These are phyloP conservation scores for Limnephilus marmoratus DNA, from an alignment of 2,888 invertebrate genomes.

Conservation along the genomic window DNA sequence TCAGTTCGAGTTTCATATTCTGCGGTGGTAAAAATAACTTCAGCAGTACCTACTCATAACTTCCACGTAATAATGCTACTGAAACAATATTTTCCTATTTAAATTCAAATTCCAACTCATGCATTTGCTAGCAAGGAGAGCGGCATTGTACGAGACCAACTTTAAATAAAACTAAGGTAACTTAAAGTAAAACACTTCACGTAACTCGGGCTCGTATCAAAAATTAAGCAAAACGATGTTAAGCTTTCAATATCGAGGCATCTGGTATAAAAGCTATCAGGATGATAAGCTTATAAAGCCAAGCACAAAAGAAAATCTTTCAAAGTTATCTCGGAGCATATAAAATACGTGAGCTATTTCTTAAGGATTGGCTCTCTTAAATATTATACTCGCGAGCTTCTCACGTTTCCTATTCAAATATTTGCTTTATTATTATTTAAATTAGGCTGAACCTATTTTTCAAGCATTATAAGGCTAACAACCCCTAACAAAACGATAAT, in stretches of 20 bases:
- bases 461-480: background rate
- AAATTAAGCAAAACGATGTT: slow-evolving; percentile 56
- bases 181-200: slow-evolving; percentile 33
- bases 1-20: slow-evolving; percentile 29
- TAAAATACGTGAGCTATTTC: slow-evolving; percentile 58
- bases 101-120: slow-evolving; percentile 62
- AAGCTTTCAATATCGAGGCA: slow-evolving; percentile 49
- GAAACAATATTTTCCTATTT: slow-evolving; percentile 65
- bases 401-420: slow-evolving; percentile 40
- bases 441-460: background rate
- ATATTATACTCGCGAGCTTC: slow-evolving; percentile 43
- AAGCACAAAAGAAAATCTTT: slow-evolving; percentile 56
- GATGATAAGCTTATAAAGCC: slow-evolving; percentile 52
- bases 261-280: slow-evolving; percentile 50
- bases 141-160: slow-evolving; percentile 47
- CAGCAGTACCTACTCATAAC: slow-evolving; percentile 19
- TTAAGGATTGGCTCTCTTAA: slow-evolving; percentile 34
- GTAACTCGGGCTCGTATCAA: slow-evolving; percentile 43
- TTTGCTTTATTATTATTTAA: slow-evolving; percentile 44
- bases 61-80: slow-evolving; percentile 57
- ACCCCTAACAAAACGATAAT: background rate
- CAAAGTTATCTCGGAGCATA: slow-evolving; percentile 49
- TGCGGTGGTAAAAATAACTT: slow-evolving; percentile 19
- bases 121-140: slow-evolving; percentile 36
- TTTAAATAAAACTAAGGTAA: slow-evolving; percentile 44